Base-by-base conservation (phyloP, 2,113 vertebrate genomes). In the Archocentrus centrarchus region DNA sequence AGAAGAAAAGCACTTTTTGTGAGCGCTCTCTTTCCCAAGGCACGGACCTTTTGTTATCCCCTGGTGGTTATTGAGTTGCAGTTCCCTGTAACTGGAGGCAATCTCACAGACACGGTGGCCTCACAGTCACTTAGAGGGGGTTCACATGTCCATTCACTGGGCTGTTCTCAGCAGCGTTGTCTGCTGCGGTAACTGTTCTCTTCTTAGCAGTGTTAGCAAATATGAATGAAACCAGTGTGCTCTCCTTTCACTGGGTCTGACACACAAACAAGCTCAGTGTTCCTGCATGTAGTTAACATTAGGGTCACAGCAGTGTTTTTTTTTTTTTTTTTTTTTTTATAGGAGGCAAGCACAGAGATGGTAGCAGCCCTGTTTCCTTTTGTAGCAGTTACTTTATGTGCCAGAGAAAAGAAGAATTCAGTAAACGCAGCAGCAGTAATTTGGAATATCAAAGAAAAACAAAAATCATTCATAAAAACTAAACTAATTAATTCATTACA, bases 61-160 rank as follows among this genome's bases (percentile, higher is more conserved):
- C 68, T 24, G 61, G 75, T 63, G 13, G 50, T 35, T 88, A 80
- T 91, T 63, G 47, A 85, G 77, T 93, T 88, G 37, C 68, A 61
- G 4, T 62, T 62, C 14, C 3, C 32, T 63, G 93, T 89, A 92
- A 94, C 44, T 58, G 53, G 90, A 93, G 84, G 86, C 37, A 22
- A 55, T 75, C 80, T 63, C 86, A 50, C 82, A 77, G 84, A 75
- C 85, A 85, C 2, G 2, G 60, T 82, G 87, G 87, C 82, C 89
- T 83, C 80, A 35, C 61, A 86, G 77, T 81, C 90, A 85, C 89
- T 85, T 87, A 86, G 87, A 80, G 75, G 79, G 73, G 88, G 57
- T 76, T 91, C 82, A 88, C 64, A 68, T 87, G 37, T 87, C 89
- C 78, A 61, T 92, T 89, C 75, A 88, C 86, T 60, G 32, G 77